Conservation (phyloP, 2,888 invertebrate species). For the Hydriomena furcata region DNA sequence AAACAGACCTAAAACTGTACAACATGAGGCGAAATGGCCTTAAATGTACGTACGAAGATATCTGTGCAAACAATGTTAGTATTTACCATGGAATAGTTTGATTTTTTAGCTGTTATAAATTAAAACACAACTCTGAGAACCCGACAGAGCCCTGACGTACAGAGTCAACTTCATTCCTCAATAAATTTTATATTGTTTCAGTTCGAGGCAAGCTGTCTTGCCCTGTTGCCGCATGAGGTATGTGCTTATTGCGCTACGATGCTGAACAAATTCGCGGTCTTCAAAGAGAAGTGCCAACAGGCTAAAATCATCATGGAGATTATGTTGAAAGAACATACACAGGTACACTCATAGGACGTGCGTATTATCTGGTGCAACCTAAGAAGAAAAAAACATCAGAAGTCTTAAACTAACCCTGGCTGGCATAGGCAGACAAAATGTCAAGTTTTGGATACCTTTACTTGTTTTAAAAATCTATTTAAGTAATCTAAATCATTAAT, state of each 20-base stretch:
- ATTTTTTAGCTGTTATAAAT: too few relatives aligned
- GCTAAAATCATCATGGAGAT: slow-evolving; percentile 29
- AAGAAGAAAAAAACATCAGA: too few relatives aligned
- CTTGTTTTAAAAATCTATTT: too few relatives aligned
- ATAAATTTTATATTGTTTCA: slow-evolving; percentile 1
- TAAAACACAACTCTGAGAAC: too few relatives aligned
- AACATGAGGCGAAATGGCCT: slow-evolving; percentile 53
- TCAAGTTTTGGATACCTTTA: too few relatives aligned
- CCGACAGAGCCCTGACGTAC: too few relatives aligned
- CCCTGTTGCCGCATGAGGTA: slow-evolving; percentile 46
- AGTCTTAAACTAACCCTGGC: too few relatives aligned
- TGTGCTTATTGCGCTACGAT: slow-evolving; percentile 53
- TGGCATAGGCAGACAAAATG: too few relatives aligned
- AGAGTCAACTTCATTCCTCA: too few relatives aligned
- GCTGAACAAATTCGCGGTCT: slow-evolving; percentile 45
- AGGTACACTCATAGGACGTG: slow-evolving; percentile 5
- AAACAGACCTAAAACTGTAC: slow-evolving; percentile 57
- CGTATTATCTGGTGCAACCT: too few relatives aligned
- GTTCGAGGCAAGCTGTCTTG: slow-evolving; percentile 41
- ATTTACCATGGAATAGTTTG: slow-evolving; percentile 3
- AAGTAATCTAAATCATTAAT: too few relatives aligned
- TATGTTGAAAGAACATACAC: slow-evolving; percentile 7
- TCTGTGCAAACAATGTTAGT: slow-evolving; percentile 58
- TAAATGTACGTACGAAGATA: slow-evolving; percentile 48
- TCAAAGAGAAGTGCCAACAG: slow-evolving; percentile 50